Base-by-base conservation (phyloP, 2,113 vertebrate species). In the Illadopsis cleaveri region DNA sequence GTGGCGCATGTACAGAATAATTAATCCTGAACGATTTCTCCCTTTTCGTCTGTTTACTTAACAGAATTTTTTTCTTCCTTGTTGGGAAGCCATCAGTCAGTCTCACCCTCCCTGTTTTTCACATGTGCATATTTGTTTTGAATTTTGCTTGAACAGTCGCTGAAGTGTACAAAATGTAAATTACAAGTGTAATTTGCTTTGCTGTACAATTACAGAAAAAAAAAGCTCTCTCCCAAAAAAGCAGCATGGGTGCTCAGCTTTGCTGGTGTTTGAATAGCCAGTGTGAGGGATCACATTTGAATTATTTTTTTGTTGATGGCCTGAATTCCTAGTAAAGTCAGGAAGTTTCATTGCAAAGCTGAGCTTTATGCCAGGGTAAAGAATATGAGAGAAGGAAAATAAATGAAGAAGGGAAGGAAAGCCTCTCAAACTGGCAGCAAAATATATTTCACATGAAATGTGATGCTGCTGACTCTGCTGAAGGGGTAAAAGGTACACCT, bases 131-230 rank as follows among this genome's bases (percentile, higher is more conserved):
- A 82, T 96, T 97, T 94, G 95, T 96, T 97, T 97, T 96, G 95
- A 97, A 95, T 97, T 97, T 97, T 96, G 94, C 94, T 94, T 97
- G 97, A 97, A 95, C 94, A 86, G 56, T 81, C 91, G 95, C 17
- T 82, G 93, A 97, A 96, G 94, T 94, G 94, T 95, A 98, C 77
- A 82, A 97, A 98, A 98, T 96, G 96, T 93, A 97, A 96, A 96
- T 97, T 93, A 92, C 79, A 95, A 96, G 94, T 95, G 96, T 54
- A 88, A 89, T 79, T 91, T 83, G 82, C 62, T 87, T 95, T 93
- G 82, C 93, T 40, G 89, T 86, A 96, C 96, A 97, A 95, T 94
- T 96, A 89, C 58, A 60, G 35, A 14, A 84, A 31, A 11, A 51
- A 82, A 24, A 72, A 83, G n/a, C 22, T 56, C 88, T 50, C 64